Conservation (phyloP, 2,113 vertebrate species). For the Cinclus cinclus region DNA sequence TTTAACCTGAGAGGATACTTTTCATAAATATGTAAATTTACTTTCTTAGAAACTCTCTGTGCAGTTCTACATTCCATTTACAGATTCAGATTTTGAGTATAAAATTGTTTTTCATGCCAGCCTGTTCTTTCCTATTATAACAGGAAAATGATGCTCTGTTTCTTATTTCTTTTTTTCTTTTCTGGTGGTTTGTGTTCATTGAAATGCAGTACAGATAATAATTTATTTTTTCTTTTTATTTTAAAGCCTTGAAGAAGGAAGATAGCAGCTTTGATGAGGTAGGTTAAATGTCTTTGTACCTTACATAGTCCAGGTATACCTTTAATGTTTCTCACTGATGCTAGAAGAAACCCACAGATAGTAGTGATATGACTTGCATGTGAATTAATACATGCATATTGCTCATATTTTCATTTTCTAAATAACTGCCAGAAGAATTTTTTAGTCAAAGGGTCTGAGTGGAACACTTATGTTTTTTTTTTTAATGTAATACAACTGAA, state of each 20-base stretch:
- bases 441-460: neutral
- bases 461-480: neutral
- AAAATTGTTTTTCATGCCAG: slow-evolving; percentile 48
- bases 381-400: neutral
- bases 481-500: neutral
- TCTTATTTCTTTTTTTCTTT: neutral
- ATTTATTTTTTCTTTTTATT: slow-evolving; percentile 68
- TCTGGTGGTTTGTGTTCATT: slow-evolving; percentile 7
- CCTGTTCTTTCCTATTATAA: slow-evolving; percentile 50
- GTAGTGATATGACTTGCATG: neutral
- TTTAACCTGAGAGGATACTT: slow-evolving; percentile 39
- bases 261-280: slow-evolving; percentile 94
- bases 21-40: slow-evolving; percentile 67
- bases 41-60: slow-evolving; percentile 25
- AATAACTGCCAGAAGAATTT: neutral
- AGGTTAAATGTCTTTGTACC: slow-evolving; percentile 65
- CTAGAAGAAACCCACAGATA: neutral
- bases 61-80: slow-evolving; percentile 23
- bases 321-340: neutral
- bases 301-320: neutral
- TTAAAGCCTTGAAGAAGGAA: slow-evolving; percentile 96
- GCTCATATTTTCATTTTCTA: neutral
- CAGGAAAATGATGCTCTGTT: neutral
- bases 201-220: slow-evolving; percentile 56
- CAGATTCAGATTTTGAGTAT: slow-evolving; percentile 42